Evolutionary conservation across 2,797 vertebrate genomes (phyloP).

Genomic region (Orestias chungarensis): DNA sequence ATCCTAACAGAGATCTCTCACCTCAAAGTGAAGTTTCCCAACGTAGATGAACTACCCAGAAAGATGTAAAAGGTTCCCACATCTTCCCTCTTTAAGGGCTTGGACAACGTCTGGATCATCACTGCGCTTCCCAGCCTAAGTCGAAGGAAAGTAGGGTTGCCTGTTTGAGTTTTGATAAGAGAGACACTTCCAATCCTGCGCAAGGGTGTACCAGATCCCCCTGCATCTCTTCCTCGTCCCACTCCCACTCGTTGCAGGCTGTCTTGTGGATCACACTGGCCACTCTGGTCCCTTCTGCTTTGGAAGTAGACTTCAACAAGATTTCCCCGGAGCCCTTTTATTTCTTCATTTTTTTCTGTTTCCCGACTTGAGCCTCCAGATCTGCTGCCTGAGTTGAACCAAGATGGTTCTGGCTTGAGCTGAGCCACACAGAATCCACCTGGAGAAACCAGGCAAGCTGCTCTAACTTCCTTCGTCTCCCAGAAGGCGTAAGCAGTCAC

Average conservation of each 20-base stretch:
- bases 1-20: slow-evolving; percentile 63
- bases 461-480: slow-evolving; percentile 86
- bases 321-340: slow-evolving; percentile 76
- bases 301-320: slow-evolving; percentile 91
- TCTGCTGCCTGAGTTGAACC: slow-evolving; percentile 84
- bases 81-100: slow-evolving; percentile 82
- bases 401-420: slow-evolving; percentile 83
- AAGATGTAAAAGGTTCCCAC: slow-evolving; percentile 88
- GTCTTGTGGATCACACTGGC: slow-evolving; percentile 83
- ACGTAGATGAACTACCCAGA: slow-evolving; percentile 82
- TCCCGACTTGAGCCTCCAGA: slow-evolving; percentile 79
- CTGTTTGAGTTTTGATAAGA: slow-evolving; percentile 79
- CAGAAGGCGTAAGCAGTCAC: slow-evolving; percentile 90
- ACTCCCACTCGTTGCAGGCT: slow-evolving; percentile 68
- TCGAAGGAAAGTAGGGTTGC: slow-evolving; percentile 82
- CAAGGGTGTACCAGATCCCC: slow-evolving; percentile 81
- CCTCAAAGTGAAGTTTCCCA: slow-evolving; percentile 90
- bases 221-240: slow-evolving; percentile 54
- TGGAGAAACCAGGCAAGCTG: slow-evolving; percentile 81
- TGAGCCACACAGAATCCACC: slow-evolving; percentile 90
- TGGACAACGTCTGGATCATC: slow-evolving; percentile 84
- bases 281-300: slow-evolving; percentile 71
- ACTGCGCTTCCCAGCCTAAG: slow-evolving; percentile 86
- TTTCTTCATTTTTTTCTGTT: slow-evolving; percentile 58
- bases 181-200: slow-evolving; percentile 88